Conservation (phyloP, 2,888 invertebrate genomes). For the Lysandra bellargus region DNA sequence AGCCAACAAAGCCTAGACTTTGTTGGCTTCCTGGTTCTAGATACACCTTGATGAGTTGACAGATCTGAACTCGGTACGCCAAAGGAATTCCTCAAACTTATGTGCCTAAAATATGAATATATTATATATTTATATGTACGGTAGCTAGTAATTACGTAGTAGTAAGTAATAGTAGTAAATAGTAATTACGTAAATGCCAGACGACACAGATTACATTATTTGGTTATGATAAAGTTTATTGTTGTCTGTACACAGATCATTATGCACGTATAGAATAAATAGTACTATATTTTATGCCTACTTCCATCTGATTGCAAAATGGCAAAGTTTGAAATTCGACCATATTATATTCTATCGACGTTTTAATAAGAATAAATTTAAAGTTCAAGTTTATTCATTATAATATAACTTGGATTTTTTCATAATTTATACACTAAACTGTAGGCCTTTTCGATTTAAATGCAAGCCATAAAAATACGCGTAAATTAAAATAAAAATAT, state of each 20-base stretch:
- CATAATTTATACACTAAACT: not conserved
- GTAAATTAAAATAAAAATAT: not conserved
- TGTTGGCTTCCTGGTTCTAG: too few relatives aligned
- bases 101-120: not conserved
- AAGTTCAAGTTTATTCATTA: not conserved
- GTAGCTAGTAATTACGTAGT: not conserved
- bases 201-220: slow-evolving; percentile 5
- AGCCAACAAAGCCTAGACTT: not conserved
- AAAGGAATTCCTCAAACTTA: not conserved
- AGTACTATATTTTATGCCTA: not conserved
- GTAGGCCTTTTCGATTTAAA: not conserved
- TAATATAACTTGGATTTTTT: too few relatives aligned
- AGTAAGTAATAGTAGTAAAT: too few relatives aligned
- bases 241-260: not conserved
- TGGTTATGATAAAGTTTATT: slow-evolving; percentile 22
- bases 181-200: not conserved
- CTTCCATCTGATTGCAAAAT: not conserved
- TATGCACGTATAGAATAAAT: not conserved
- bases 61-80: not conserved
- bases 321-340: not conserved
- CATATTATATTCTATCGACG: not conserved
- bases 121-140: not conserved
- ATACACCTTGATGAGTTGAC: not conserved
- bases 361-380: not conserved
- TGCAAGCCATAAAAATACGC: not conserved